Base-by-base conservation (phyloP, 37 sponge, comb jelly and placozoan species). In the Sycon ciliatum region DNA sequence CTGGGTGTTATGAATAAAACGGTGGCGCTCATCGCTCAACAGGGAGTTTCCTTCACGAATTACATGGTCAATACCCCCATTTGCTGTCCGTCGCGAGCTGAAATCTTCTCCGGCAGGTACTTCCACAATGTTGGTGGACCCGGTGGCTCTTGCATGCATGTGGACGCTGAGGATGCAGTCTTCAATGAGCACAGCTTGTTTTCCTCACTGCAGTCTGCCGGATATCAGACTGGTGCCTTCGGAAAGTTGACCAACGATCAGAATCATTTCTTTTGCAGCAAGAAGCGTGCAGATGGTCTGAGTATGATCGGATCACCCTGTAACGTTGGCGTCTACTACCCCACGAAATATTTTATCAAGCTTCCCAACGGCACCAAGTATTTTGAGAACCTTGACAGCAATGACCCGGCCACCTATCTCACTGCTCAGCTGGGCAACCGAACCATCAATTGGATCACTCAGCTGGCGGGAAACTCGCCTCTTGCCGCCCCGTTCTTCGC, bases 401-500 rank as follows among this genome's bases (percentile, higher is more conserved):
- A 31, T 27, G 46, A 40, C 3, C 82, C 87, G 3, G 60, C 65
- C 39, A 81, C 83, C 57, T 87, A 87, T 65, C 65, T 87, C 42
- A 87, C 88, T 1, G 76, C 82, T 9, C 29, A 83, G 0, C 79
- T 87, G 16, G 88, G 84, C 0, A 87, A 87, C 32, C 56, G 39
- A 6, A 79, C 81, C 3, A 9, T 76, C 24, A 23, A 23, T 1
- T 60, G 63, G 63, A 11, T 60, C 9, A 7, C 9, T 26, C 26
- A 60, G 22, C n/a, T 60, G 9, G 22, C 63, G 9, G n/a, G 22
- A 60, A 9, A 27, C n/a, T n/a, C n/a, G n/a, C n/a, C n/a, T n/a
- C n/a, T n/a, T n/a, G n/a, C n/a, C n/a, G n/a, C n/a, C n/a, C 81
- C 84, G n/a, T 87, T 87, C 66, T 87, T 87, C 67, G 84, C 78